Evolutionary conservation across 2,113 vertebrate species (phyloP), one percentile per base, ranked within the genome.

Genomic region (Isurus oxyrinchus): DNA sequence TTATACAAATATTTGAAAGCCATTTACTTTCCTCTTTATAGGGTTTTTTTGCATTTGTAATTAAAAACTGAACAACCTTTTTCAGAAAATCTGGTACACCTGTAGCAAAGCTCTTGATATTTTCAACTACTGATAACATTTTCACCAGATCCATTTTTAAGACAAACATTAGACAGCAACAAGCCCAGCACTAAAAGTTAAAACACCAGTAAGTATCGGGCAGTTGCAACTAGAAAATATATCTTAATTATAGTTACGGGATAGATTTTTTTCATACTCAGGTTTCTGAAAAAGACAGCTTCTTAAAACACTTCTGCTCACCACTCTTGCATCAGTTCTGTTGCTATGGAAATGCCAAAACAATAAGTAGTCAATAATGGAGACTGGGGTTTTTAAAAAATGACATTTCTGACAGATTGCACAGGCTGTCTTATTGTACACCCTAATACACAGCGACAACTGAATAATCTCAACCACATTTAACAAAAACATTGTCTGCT

Each of bases 1-100:
- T 95, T 95, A 95, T 95, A 95, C 94, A 95, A 95, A 95, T 95
- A 95, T 76, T 95, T 95, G 94, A 95, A 72, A 95, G 94, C 94
- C 67, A 95, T 95, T 95, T 95, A 95, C 94, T 76, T 95, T 95
- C 94, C 66, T 95, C 94, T 55, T 95, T 95, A 72, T 69, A 95
- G 69, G 67, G 40, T 67, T 67, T 72, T 95, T 72, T 95, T 95
- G 94, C 67, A 95, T 72, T 95, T 76, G 94, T 95, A 72, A 31
- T 95, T 95, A 72, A 95, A 95, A 95, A 95, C 66, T 95, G 94
- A 95, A 95, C 44, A 69, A 94, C 40, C 93, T 53, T 72, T 95
- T 95, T 72, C 94, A 69, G 94, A 95, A 95, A 95, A 76, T 61
- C 94, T 72, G 67, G 94, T 72, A 72, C 7, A 95, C 94, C 27